These are phyloP conservation scores for Augochlora pura DNA, from an alignment of 1,140 invertebrate species.

Conservation along the genomic window DNA sequence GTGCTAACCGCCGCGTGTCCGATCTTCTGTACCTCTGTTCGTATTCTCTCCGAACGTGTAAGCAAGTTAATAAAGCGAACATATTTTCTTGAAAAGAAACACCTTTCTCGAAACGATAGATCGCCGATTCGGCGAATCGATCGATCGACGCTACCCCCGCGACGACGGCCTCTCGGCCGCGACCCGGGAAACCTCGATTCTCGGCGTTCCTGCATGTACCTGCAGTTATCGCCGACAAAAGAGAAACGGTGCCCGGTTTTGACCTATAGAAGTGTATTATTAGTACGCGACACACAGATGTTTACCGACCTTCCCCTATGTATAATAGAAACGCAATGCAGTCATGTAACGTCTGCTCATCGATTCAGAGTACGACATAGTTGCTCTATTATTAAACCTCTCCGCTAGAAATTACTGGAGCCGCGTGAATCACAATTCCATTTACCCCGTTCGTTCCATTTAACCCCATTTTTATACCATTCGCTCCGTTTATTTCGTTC, in stretches of 20 bases:
- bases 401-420: not conserved
- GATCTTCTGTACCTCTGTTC: constrained; percentile 21
- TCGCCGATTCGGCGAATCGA: too few species aligned
- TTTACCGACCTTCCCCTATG: constrained; percentile 28
- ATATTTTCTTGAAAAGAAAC: too few species aligned
- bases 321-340: not conserved
- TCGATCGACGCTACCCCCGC: too few species aligned
- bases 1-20: constrained; percentile 45
- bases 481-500: too few species aligned
- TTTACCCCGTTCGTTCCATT: not conserved
- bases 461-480: too few species aligned
- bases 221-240: not conserved
- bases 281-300: constrained; percentile 4
- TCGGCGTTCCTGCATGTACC: not conserved
- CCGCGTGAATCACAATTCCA: not conserved
- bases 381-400: constrained; percentile 27
- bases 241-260: not conserved
- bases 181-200: not conserved
- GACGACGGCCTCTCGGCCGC: too few species aligned
- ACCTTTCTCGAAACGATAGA: constrained; percentile 32
- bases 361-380: not conserved
- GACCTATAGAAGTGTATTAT: constrained; percentile 25
- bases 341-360: not conserved
- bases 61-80: constrained; percentile 53
- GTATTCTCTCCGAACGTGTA: constrained; percentile 1